Conservation (phyloP, 2,797 vertebrate species). For the Epinephelus coioides region DNA sequence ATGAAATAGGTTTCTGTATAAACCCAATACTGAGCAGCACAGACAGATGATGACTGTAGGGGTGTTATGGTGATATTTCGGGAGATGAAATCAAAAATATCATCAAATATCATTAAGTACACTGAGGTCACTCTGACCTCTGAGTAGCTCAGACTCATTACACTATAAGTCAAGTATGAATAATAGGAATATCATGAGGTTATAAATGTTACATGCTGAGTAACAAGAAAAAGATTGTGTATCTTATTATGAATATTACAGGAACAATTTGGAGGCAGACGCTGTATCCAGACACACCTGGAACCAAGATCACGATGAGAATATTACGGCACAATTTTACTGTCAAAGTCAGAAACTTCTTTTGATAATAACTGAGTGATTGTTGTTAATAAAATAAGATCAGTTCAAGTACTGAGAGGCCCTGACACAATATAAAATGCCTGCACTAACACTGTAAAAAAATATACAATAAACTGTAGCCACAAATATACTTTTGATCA, state of each 20-base stretch:
- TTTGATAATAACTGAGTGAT: background rate
- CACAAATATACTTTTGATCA: background rate
- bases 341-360: background rate
- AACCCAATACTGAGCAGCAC: background rate
- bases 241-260: background rate
- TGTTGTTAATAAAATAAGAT: too few species aligned
- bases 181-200: background rate
- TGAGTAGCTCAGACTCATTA: background rate
- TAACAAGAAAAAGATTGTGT: background rate
- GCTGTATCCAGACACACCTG: background rate
- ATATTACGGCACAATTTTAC: background rate
- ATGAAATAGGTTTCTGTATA: background rate
- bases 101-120: background rate
- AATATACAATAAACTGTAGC: background rate
- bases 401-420: background rate
- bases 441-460: background rate
- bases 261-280: background rate
- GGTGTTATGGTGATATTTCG: background rate
- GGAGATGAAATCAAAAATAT: constrained; percentile 15
- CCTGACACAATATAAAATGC: background rate
- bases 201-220: constrained; percentile 1
- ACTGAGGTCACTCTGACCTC: constrained; percentile 18
- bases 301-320: background rate
- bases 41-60: background rate
- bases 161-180: background rate